Base-by-base conservation (phyloP, 1,140 invertebrate species). In the Samia ricini region DNA sequence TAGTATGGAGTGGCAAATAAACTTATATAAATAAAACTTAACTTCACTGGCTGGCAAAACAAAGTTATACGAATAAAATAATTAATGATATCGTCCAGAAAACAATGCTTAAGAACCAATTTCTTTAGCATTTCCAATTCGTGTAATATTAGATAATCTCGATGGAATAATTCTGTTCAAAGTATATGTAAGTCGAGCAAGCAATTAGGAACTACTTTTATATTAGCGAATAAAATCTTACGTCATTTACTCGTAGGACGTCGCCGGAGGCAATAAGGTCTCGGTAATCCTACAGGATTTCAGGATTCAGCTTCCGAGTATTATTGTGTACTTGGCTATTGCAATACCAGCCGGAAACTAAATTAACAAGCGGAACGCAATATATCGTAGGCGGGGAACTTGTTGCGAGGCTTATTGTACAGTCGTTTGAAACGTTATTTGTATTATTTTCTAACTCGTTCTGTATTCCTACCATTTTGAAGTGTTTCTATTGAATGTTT, bases 221-320 rank as follows among this genome's bases (percentile, higher is more conserved):
- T 75, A 74, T 78, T 74, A 78, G 67, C 68, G 63, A 76, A 73
- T 74, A 77, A 70, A 81, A 70, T 68, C 63, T 61, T 72, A 71
- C 63, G 56, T 66, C 60, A 71, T 70, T 74, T 67, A 66, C 66
- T 67, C 65, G 59, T 57, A 65, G 63, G 59, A 67, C 75, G 71
- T 76, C 71, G 65, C 66, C 22, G 51, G 59, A 73, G 68, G 79
- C 79, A 85, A 83, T 85, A 85, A 80, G 76, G 72, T 71, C 52
- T 67, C 69, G 67, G 79, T 84, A 84, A 86, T 86, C 81, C 81
- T 62, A 50, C 19, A 67, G 77, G 79, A 83, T 81, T 74, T 73
- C 71, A 76, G 72, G 62, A 59, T 73, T 66, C 66, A 70, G 49
- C 71, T 66, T 56, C 72, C 61, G 66, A 74, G 69, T 76, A 77